Conservation (phyloP, 2,113 vertebrate species). For the Sinocyclocheilus rhinocerous region DNA sequence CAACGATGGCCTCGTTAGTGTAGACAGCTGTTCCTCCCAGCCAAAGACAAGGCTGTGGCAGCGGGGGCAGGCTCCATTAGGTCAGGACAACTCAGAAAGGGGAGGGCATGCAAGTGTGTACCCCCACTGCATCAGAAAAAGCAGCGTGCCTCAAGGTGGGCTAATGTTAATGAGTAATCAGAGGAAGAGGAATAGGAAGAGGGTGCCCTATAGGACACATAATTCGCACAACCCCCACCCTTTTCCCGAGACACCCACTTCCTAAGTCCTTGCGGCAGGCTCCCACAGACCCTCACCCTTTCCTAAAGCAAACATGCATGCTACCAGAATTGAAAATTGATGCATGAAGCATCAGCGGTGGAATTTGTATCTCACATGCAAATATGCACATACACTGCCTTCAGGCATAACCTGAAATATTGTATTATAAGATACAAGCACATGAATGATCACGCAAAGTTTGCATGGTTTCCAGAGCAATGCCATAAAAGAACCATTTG, state of each 20-base stretch:
- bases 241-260: constrained; percentile 47
- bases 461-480: neutral
- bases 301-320: constrained; percentile 17
- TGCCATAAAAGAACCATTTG: neutral
- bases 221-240: constrained; percentile 55
- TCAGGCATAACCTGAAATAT: neutral
- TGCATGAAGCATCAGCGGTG: neutral
- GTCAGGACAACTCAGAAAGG: neutral
- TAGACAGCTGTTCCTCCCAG: constrained; percentile 79
- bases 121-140: constrained; percentile 66
- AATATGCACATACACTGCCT: neutral
- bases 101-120: constrained; percentile 59
- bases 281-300: constrained; percentile 21
- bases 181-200: constrained; percentile 56
- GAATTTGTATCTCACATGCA: constrained; percentile 7
- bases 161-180: constrained; percentile 71
- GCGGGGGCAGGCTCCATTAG: constrained; percentile 16
- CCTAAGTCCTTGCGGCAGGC: constrained; percentile 28
- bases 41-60: constrained; percentile 61
- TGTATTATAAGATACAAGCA: neutral
- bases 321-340: constrained; percentile 10
- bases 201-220: constrained; percentile 60
- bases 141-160: constrained; percentile 65
- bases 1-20: constrained; percentile 69
- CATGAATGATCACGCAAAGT: neutral